phyloP scores from a whole-genome alignment of 2,888 invertebrate species.

The Embidobia sp. region DNA sequence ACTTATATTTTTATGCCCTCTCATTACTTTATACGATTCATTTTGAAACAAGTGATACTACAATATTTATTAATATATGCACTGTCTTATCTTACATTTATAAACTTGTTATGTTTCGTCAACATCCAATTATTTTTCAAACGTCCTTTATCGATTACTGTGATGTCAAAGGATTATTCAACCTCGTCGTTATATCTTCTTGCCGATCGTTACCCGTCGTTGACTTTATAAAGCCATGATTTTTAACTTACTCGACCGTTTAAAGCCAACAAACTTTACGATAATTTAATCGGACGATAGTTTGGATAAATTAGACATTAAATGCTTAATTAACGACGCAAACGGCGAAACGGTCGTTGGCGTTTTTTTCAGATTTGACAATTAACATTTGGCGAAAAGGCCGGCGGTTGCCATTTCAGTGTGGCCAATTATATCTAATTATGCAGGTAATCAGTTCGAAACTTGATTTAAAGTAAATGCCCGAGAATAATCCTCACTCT shows the following conservation, averaged over 20 bases:
- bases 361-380: constrained; percentile 6
- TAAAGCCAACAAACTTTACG: background rate
- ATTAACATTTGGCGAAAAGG: constrained; percentile 28
- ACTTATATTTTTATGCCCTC: too few relatives aligned
- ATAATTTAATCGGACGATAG: background rate
- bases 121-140: too few relatives aligned
- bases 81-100: too few relatives aligned
- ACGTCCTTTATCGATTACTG: too few relatives aligned
- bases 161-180: too few relatives aligned
- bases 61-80: too few relatives aligned
- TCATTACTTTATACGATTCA: too few relatives aligned
- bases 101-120: too few relatives aligned
- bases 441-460: constrained; percentile 16
- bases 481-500: background rate
- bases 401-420: constrained; percentile 21
- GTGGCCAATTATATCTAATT: constrained; percentile 19
- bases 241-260: too few relatives aligned
- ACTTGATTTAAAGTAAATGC: constrained; percentile 4
- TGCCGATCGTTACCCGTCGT: too few relatives aligned
- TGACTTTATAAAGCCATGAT: too few relatives aligned
- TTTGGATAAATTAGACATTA: constrained; percentile 1
- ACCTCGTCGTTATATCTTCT: background rate
- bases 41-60: too few relatives aligned
- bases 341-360: background rate
- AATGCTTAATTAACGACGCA: background rate